Percentiles rank a stretch among this genome's conserved stretches.
phyloP scores from a whole-genome alignment of 1,140 invertebrate genomes.

The Drosophila malerkotliana region DNA sequence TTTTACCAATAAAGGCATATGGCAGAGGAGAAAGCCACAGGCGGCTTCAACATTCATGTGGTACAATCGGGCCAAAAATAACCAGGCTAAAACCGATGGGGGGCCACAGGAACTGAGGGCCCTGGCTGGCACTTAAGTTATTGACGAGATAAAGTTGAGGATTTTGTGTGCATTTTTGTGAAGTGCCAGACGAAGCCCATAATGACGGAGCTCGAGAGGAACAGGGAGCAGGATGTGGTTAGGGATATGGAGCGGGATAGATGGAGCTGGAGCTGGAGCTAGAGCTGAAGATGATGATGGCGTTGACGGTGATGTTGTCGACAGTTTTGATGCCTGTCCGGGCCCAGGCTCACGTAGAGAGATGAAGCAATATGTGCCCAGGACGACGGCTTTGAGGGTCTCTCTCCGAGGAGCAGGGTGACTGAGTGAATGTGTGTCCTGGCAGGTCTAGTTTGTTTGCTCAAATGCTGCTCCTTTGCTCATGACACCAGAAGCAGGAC shows the following conservation, averaged over 20 bases:
- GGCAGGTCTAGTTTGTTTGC: conserved; percentile 80
- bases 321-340: conserved; percentile 47
- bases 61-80: conserved; percentile 13
- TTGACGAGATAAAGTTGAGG: conserved; percentile 82
- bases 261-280: conserved; percentile 5
- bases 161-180: conserved; percentile 81
- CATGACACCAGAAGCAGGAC: conserved; percentile 72
- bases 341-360: conserved; percentile 37
- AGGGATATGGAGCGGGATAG: conserved; percentile 3
- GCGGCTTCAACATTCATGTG: conserved; percentile 18
- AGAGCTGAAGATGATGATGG: conserved; percentile 39
- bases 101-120: conserved; percentile 15
- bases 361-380: conserved; percentile 53
- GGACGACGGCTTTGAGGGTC: conserved; percentile 20
- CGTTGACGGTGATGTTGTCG: conserved; percentile 51
- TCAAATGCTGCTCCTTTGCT: conserved; percentile 77
- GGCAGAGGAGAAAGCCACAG: conserved; percentile 32
- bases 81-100: conserved; percentile 21
- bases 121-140: conserved; percentile 66
- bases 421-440: conserved; percentile 25
- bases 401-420: background rate
- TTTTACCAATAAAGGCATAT: conserved; percentile 66
- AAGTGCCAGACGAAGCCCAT: conserved; percentile 72
- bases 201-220: conserved; percentile 59
- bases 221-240: conserved; percentile 10